Percentiles rank a stretch among this genome's conserved stretches.
Conservation (phyloP, 2,113 vertebrate genomes). For the Condylura cristata region DNA sequence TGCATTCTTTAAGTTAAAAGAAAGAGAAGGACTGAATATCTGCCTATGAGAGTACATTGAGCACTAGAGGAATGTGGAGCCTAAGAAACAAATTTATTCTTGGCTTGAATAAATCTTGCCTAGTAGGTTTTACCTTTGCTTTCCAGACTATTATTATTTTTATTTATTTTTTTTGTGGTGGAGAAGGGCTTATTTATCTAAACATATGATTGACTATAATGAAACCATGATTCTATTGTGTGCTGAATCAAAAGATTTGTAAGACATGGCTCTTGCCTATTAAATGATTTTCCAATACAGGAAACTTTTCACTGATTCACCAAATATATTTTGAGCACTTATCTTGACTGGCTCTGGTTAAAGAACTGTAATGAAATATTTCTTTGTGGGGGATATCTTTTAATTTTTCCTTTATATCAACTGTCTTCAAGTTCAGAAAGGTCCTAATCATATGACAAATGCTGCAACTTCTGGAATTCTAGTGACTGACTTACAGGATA, state of each 20-base stretch:
- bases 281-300: neutral
- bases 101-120: neutral
- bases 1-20: slow-evolving; percentile 31
- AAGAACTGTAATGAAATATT: neutral
- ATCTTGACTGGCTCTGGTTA: neutral
- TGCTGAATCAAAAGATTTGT: slow-evolving; percentile 1
- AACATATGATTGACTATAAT: neutral
- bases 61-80: neutral
- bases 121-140: slow-evolving; percentile 31
- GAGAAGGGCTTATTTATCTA: neutral
- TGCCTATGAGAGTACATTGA: neutral
- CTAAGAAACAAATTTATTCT: slow-evolving; percentile 21
- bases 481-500: neutral
- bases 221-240: neutral
- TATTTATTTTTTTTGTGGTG: neutral
- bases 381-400: neutral
- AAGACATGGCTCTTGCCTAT: neutral
- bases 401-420: neutral
- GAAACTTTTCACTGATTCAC: neutral
- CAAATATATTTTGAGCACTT: neutral
- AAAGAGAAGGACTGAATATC: neutral
- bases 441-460: neutral
- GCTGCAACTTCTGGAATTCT: neutral
- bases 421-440: slow-evolving; percentile 22
- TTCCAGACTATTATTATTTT: neutral